Base-by-base conservation (phyloP, 2,888 invertebrate genomes). In the Caenorhabditis sp. region DNA sequence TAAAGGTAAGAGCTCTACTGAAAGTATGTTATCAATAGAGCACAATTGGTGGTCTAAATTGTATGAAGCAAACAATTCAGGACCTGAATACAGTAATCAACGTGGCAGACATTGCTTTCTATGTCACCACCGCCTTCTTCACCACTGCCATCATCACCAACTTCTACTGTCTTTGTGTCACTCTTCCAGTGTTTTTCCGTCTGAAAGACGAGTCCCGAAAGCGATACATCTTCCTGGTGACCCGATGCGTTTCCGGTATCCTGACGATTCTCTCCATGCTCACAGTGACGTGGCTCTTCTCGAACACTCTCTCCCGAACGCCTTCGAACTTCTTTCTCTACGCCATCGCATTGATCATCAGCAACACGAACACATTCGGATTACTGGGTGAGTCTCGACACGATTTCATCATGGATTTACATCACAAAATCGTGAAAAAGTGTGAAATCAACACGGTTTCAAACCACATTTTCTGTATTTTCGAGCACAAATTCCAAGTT, bases 121-220 rank as follows among this genome's bases (percentile, higher is more conserved):
- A 70, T 15, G 28, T 70, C 3, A 44, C 53, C 5, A 24, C 61
- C n/a, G 53, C 53, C 8, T 24, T 70, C 2, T 70, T 70, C 37
- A 40, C 61, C 4, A 35, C 51, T 0, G 53, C 61, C 0, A 61
- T 61, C 8, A 37, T 53, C 15, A 53, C 61, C 51, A 70, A 72
- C 37, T 35, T 64, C 35, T 72, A 72, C 47, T 72, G 72, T 37
- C 64, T 72, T 15, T 72, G 64, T 26, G 56, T 72, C 11, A 64
- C 64, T 6, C 18, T 72, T 50, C 72, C 72, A 22, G 32, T 72
- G 8, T 65, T 58, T 58, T 72, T 72, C 24, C 64, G 62, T 50
- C 64, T 65, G 35, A 47, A 64, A 35, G 32, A 53, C 4, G 72
- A 64, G 32, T 58, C 64, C 6, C 53, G 58, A 24, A 72, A 72